Conservation (phyloP, 1,140 invertebrate species). For the Musca vetustissima region DNA sequence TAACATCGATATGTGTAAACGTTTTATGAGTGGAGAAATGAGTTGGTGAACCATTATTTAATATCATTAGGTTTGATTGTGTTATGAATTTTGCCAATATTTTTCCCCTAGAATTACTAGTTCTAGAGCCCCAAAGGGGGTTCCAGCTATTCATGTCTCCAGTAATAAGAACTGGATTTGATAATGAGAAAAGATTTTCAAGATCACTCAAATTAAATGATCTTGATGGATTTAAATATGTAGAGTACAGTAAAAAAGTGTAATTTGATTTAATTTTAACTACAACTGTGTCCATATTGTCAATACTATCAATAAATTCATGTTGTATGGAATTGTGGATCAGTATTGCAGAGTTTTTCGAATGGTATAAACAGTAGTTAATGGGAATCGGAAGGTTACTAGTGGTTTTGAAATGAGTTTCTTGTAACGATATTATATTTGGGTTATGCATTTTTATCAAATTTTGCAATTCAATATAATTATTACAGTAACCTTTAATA, state of each 20-base stretch:
- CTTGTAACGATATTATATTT: constrained; percentile 29
- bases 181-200: neutral
- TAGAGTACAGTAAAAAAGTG: neutral
- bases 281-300: constrained; percentile 9
- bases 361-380: constrained; percentile 26
- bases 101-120: too few relatives aligned
- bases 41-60: constrained; percentile 4
- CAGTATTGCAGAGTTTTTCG: constrained; percentile 9
- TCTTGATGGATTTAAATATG: neutral
- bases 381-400: constrained; percentile 29
- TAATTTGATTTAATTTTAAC: neutral
- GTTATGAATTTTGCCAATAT: constrained; percentile 16
- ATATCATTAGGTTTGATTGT: neutral
- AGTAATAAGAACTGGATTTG: constrained; percentile 27
- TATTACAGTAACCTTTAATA: constrained; percentile 29
- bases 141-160: constrained; percentile 32
- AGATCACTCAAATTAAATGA: neutral
- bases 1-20: constrained; percentile 6
- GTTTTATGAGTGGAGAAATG: constrained; percentile 16
- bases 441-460: constrained; percentile 28
- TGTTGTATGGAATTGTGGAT: constrained; percentile 28
- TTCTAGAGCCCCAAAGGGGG: too few relatives aligned
- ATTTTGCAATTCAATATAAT: constrained; percentile 28
- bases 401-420: constrained; percentile 25
- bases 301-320: neutral